Percentiles rank a stretch among this genome's conserved stretches.
These are phyloP conservation scores for Ennomos fuscantarius DNA, from an alignment of 2,888 invertebrate species.

Conservation along the genomic window DNA sequence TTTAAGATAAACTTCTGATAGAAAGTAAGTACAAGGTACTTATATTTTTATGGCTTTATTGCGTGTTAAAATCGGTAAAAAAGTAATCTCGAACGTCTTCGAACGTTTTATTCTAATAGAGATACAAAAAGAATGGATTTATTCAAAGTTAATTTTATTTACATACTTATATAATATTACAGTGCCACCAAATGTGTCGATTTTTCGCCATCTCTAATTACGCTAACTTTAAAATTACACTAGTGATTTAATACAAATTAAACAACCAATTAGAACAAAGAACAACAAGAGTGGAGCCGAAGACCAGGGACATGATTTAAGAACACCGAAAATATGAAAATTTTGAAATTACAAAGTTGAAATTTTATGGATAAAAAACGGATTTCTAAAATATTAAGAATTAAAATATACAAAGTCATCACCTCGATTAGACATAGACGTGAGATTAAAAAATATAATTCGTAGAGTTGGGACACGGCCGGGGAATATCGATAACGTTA, in stretches of 20 bases:
- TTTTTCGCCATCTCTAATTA: too few species aligned
- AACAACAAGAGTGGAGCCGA: too few species aligned
- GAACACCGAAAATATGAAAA: too few species aligned
- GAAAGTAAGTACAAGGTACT: conserved; percentile 48
- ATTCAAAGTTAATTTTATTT: too few species aligned
- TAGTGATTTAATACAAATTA: too few species aligned
- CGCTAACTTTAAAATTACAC: too few species aligned
- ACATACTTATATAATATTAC: too few species aligned
- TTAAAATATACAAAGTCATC: conserved; percentile 25
- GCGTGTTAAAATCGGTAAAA: conserved; percentile 58
- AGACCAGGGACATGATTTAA: too few species aligned
- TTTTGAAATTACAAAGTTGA: too few species aligned
- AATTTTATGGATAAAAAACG: background rate
- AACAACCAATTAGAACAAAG: too few species aligned
- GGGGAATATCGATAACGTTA: conserved; percentile 62
- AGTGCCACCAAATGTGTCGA: too few species aligned
- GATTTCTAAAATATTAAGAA: background rate
- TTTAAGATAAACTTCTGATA: conserved; percentile 39
- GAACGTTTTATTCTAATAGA: background rate
- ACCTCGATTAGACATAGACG: conserved; percentile 39
- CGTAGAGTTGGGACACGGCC: conserved; percentile 41
- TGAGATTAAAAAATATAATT: conserved; percentile 48
- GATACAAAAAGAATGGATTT: too few species aligned
- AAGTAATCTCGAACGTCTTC: conserved; percentile 11
- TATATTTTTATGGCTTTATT: conserved; percentile 65